These are phyloP conservation scores for Microctonus aethiopoides DNA, from an alignment of 2,888 invertebrate genomes.

Conservation along the genomic window DNA sequence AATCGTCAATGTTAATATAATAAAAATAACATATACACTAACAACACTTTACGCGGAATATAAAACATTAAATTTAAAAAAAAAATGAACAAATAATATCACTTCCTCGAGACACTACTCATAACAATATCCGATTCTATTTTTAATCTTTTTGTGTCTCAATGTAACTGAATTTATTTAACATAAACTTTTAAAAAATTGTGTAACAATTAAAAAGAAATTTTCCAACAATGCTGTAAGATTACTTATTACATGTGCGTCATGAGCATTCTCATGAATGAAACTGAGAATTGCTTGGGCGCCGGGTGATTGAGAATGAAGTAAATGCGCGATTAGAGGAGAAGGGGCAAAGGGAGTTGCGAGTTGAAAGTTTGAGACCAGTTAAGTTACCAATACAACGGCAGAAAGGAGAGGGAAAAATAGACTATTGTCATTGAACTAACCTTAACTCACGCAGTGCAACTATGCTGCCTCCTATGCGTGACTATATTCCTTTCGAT, in stretches of 20 bases:
- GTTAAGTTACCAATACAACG: too few relatives aligned
- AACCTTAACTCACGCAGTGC: background rate
- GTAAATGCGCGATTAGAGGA: background rate
- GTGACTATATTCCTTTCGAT: too few relatives aligned
- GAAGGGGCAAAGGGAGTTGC: background rate
- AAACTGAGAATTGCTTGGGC: conserved; percentile 50
- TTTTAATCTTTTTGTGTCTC: background rate
- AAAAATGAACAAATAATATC: too few relatives aligned
- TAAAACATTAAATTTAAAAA: background rate
- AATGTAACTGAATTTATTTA: background rate
- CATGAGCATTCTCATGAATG: conserved; percentile 59
- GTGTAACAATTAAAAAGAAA: background rate
- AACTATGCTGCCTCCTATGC: too few relatives aligned
- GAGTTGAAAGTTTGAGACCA: background rate
- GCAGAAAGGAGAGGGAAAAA: background rate
- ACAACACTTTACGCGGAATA: background rate
- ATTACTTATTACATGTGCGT: conserved; percentile 3
- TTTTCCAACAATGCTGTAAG: background rate
- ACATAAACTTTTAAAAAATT: background rate
- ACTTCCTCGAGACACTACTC: background rate
- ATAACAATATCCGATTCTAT: background rate
- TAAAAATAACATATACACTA: background rate
- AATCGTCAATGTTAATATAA: too few relatives aligned
- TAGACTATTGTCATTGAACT: background rate
- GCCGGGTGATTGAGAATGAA: conserved; percentile 25